A percentile compares a stretch with the other conserved stretches of the same genome.
These are phyloP conservation scores for Idaea aversata DNA, from an alignment of 2,888 invertebrate genomes.

Conservation along the genomic window DNA sequence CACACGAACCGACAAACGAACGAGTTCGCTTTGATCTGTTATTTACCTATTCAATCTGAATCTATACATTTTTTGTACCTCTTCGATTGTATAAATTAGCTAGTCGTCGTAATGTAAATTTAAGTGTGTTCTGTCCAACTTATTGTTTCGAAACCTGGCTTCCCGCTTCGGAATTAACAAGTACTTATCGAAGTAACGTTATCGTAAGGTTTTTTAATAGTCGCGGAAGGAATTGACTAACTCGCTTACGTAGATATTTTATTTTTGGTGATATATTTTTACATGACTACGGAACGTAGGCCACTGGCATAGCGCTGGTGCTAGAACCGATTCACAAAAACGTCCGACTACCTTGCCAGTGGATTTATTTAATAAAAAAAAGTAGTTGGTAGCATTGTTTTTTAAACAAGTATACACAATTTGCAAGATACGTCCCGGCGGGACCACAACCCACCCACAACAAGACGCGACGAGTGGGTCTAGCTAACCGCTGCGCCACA, in stretches of 20 bases:
- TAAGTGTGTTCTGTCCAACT: constrained; percentile 55
- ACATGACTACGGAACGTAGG: constrained; percentile 17
- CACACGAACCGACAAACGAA: not conserved
- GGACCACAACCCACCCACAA: not conserved
- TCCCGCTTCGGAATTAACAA: constrained; percentile 52
- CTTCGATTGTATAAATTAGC: constrained; percentile 52
- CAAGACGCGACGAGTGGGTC: not conserved
- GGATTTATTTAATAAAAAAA: constrained; percentile 5
- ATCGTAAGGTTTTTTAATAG: constrained; percentile 28
- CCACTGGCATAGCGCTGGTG: constrained; percentile 26
- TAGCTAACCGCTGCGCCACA: not conserved
- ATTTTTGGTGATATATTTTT: constrained; percentile 25
- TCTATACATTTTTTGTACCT: constrained; percentile 38
- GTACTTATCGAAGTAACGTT: constrained; percentile 50
- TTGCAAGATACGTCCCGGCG: not conserved
- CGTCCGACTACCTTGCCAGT: constrained; percentile 19
- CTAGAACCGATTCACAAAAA: constrained; percentile 23
- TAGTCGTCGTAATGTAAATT: constrained; percentile 55
- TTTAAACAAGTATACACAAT: not conserved
- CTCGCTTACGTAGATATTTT: constrained; percentile 24
- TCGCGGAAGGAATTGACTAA: constrained; percentile 31
- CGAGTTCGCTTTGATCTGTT: constrained; percentile 34
- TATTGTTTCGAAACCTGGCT: constrained; percentile 46
- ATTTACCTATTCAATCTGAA: constrained; percentile 38
- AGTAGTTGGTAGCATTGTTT: not conserved